Evolutionary conservation across 2,888 invertebrate genomes (phyloP).

Genomic region (Zaprionus lineosus): DNA sequence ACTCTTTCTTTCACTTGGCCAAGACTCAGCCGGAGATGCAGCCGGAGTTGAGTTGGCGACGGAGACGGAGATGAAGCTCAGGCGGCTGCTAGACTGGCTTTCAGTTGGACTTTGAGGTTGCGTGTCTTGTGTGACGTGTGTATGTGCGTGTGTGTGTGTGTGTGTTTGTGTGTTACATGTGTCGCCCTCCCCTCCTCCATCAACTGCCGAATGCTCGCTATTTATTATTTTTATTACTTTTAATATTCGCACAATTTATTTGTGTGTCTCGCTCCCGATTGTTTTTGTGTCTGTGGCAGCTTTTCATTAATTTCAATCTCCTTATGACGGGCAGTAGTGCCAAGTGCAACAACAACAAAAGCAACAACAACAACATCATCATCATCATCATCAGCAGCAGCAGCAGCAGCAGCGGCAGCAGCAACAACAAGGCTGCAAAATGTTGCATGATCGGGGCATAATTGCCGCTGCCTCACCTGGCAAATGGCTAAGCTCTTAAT

Average conservation of each 20-base stretch:
- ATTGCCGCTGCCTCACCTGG: constrained; percentile 9
- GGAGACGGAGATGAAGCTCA: constrained; percentile 15
- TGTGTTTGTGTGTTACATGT: not conserved
- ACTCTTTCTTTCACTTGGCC: constrained; percentile 71
- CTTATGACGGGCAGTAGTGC: constrained; percentile 61
- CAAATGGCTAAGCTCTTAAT: constrained; percentile 11
- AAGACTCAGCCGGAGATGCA: constrained; percentile 22
- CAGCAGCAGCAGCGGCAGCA: constrained; percentile 16
- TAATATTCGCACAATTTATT: constrained; percentile 54
- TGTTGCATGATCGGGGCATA: constrained; percentile 15
- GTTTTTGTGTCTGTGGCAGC: constrained; percentile 9
- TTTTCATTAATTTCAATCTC: constrained; percentile 42
- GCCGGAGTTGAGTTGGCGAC: constrained; percentile 9
- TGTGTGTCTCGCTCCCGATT: constrained; percentile 14
- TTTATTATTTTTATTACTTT: constrained; percentile 26
- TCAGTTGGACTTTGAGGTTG: constrained; percentile 48
- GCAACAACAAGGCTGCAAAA: constrained; percentile 6
- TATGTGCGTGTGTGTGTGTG: not conserved
- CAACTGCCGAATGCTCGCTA: no score
- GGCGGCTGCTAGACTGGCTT: constrained; percentile 44
- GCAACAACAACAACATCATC: not conserved
- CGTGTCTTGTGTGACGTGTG: constrained; percentile 33
- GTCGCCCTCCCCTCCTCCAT: constrained; percentile 7
- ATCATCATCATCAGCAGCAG: not conserved
- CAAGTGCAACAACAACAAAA: constrained; percentile 44